Evolutionary conservation across 2,113 vertebrate species (phyloP).

Genomic region (Zosterops japonicus): DNA sequence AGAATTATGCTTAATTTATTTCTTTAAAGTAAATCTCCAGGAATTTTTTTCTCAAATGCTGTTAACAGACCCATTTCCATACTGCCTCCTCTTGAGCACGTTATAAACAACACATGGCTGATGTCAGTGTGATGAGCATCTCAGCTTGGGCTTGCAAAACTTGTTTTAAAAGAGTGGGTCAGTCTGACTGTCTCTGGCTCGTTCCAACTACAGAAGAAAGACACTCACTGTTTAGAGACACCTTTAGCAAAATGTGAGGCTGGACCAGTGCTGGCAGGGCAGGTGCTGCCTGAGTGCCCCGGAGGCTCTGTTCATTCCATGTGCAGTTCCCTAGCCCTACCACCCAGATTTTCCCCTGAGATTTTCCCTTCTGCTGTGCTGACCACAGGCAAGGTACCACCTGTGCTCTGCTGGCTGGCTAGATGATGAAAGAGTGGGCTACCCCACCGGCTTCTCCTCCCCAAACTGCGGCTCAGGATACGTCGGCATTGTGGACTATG

Average conservation of each 20-base stretch:
- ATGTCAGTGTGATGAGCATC: background rate
- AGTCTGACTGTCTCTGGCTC: background rate
- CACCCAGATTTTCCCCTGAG: background rate
- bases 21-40: background rate
- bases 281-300: accelerated
- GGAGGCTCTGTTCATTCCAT: accelerated
- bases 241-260: background rate
- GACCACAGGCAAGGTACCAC: conserved; percentile 82
- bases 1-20: background rate
- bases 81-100: background rate
- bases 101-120: background rate
- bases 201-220: background rate
- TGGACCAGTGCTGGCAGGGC: background rate
- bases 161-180: background rate
- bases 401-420: conserved; percentile 91
- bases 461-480: conserved; percentile 84
- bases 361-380: background rate
- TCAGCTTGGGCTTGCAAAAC: background rate
- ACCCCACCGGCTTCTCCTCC: conserved; percentile 86
- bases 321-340: accelerated
- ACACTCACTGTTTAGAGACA: background rate
- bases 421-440: conserved; percentile 77
- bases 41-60: background rate
- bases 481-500: conserved; percentile 92
- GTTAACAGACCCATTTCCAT: background rate